These are phyloP conservation scores for Enteromius treurensis DNA, from an alignment of 2,797 vertebrate genomes.

Conservation along the genomic window DNA sequence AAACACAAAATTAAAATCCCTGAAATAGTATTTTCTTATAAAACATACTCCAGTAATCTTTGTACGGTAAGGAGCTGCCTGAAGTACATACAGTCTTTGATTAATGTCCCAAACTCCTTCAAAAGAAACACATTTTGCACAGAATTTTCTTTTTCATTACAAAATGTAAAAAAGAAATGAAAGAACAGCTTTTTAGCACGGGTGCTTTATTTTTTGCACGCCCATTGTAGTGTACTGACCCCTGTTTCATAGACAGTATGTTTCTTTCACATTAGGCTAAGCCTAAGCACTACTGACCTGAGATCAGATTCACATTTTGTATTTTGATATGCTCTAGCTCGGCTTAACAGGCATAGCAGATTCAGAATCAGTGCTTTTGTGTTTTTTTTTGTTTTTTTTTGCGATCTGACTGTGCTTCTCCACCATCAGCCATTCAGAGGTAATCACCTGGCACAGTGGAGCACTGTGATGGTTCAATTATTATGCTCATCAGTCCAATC, in stretches of 20 bases:
- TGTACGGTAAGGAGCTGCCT: not conserved
- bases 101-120: slow-evolving; percentile 12
- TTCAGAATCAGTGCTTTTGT: slow-evolving; percentile 35
- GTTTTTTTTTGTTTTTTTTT: slow-evolving; percentile 47
- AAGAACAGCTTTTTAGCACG: not conserved
- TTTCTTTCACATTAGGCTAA: slow-evolving; percentile 46
- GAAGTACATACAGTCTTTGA: not conserved
- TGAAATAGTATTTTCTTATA: not conserved
- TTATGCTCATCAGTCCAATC: slow-evolving; percentile 80
- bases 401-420: slow-evolving; percentile 42
- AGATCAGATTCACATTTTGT: slow-evolving; percentile 39
- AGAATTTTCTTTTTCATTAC: not conserved
- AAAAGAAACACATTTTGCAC: not conserved
- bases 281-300: slow-evolving; percentile 33
- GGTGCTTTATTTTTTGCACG: not conserved
- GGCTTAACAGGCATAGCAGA: slow-evolving; percentile 58
- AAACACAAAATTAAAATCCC: not conserved
- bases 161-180: not conserved
- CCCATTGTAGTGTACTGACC: slow-evolving; percentile 59
- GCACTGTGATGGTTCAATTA: slow-evolving; percentile 79
- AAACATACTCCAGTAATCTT: not conserved
- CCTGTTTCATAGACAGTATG: slow-evolving; percentile 20
- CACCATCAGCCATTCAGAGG: slow-evolving; percentile 57
- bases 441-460: slow-evolving; percentile 69
- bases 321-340: slow-evolving; percentile 41